These are phyloP conservation scores for Leptinotarsa peninsularis DNA, from an alignment of 2,888 invertebrate species.

Conservation along the genomic window DNA sequence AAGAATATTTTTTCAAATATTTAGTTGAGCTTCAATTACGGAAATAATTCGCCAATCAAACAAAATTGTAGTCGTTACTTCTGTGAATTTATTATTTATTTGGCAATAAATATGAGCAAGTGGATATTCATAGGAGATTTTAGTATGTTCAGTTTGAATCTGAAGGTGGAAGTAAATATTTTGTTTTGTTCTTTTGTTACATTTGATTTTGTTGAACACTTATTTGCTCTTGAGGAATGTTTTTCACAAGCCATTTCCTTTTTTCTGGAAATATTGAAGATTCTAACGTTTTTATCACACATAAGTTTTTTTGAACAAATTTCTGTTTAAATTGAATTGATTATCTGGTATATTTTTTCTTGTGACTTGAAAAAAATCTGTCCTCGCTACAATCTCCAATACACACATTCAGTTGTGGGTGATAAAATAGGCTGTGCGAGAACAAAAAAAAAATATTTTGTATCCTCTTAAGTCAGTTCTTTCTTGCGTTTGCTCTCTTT, in stretches of 20 bases:
- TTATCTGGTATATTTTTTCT: conserved; percentile 38
- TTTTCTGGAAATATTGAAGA: neutral
- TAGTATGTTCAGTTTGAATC: no score
- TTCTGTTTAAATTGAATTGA: neutral
- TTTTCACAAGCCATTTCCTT: neutral
- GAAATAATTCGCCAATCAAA: no score
- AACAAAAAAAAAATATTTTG: conserved; percentile 56
- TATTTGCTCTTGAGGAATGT: neutral
- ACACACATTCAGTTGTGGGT: conserved; percentile 51
- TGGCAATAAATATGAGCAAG: no score
- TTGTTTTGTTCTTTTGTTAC: neutral
- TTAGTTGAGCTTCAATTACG: no score
- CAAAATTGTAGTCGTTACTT: no score
- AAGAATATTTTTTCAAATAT: no score
- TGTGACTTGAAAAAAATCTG: conserved; percentile 46
- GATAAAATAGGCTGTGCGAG: conserved; percentile 59
- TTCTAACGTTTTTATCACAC: neutral
- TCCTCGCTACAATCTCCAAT: conserved; percentile 57
- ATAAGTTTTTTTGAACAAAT: neutral
- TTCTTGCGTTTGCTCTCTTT: conserved; percentile 54
- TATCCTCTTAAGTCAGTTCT: conserved; percentile 45
- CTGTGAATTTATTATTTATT: no score
- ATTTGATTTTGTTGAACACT: neutral
- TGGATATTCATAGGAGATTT: no score
- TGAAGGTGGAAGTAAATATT: no score